Evolutionary conservation across 2,888 invertebrate species (phyloP).

Genomic region (Chironomus tentans): DNA sequence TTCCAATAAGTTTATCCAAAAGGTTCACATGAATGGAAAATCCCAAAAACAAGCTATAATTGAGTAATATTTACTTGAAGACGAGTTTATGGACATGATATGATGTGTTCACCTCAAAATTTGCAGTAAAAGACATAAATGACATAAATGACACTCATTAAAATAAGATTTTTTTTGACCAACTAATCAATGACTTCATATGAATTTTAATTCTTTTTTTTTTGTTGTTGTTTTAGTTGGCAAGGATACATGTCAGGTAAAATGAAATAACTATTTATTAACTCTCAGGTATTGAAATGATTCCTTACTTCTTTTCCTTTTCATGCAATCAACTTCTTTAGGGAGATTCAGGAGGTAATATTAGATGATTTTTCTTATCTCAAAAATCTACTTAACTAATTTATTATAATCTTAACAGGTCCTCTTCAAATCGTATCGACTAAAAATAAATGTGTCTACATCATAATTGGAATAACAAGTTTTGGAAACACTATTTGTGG

Average conservation of each 20-base stretch:
- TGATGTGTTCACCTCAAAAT: too few species aligned
- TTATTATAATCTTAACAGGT: too few species aligned
- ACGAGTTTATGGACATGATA: not conserved
- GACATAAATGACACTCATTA: too few species aligned
- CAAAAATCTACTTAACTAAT: too few species aligned
- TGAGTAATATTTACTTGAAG: not conserved
- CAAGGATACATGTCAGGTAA: not conserved
- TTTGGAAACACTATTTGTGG: not conserved
- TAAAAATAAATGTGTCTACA: not conserved
- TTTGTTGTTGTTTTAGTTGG: not conserved
- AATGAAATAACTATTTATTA: not conserved
- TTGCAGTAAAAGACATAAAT: too few species aligned
- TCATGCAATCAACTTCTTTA: not conserved
- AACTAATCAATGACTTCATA: too few species aligned
- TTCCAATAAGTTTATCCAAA: not conserved
- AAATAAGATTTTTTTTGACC: too few species aligned
- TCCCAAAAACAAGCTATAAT: not conserved
- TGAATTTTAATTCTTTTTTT: too few species aligned
- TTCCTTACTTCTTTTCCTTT: not conserved
- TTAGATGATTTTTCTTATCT: too few species aligned
- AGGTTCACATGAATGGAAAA: not conserved
- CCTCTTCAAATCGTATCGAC: not conserved
- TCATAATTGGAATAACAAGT: not conserved
- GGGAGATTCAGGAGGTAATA: conserved; percentile 17
- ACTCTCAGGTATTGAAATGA: not conserved